phyloP scores from a whole-genome alignment of 2,113 vertebrate genomes.

The Odontesthes bonariensis region DNA sequence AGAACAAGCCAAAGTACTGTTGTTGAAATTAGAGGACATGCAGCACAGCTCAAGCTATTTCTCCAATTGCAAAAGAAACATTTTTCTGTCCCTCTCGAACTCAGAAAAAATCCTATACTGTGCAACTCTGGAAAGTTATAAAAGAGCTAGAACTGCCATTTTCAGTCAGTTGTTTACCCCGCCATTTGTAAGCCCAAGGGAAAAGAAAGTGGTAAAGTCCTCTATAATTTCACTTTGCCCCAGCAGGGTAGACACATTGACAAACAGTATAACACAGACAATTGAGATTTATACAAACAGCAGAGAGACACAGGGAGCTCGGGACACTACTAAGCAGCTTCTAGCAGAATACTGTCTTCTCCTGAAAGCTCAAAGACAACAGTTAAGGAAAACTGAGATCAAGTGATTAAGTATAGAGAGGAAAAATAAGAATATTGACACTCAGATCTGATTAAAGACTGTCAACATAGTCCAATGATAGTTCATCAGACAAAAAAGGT shows the following conservation, averaged over 20 bases:
- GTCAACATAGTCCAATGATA: no score
- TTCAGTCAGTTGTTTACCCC: slow-evolving; percentile 37
- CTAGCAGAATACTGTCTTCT: slow-evolving; percentile 12
- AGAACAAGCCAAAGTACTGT: slow-evolving; percentile 49
- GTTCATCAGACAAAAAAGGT: no score
- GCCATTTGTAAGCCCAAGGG: slow-evolving; percentile 43
- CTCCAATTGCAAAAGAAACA: slow-evolving; percentile 11
- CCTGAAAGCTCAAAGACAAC: neutral
- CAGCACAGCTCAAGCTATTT: slow-evolving; percentile 7
- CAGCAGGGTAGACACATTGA: slow-evolving; percentile 53
- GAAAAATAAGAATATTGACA: slow-evolving; percentile 7
- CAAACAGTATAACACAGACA: slow-evolving; percentile 58
- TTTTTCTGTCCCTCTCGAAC: neutral
- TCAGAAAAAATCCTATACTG: neutral
- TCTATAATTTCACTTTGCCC: slow-evolving; percentile 55
- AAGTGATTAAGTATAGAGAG: neutral
- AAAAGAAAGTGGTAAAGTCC: slow-evolving; percentile 27
- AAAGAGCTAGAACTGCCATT: slow-evolving; percentile 34
- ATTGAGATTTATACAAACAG: slow-evolving; percentile 66
- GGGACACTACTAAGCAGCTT: slow-evolving; percentile 34
- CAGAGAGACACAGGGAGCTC: slow-evolving; percentile 41
- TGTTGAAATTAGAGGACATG: slow-evolving; percentile 54
- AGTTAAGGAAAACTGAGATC: neutral
- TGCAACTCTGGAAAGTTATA: slow-evolving; percentile 27
- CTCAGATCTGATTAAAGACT: neutral